These are phyloP conservation scores for Tetheella fluctuosa DNA, from an alignment of 2,888 invertebrate genomes.

Conservation along the genomic window DNA sequence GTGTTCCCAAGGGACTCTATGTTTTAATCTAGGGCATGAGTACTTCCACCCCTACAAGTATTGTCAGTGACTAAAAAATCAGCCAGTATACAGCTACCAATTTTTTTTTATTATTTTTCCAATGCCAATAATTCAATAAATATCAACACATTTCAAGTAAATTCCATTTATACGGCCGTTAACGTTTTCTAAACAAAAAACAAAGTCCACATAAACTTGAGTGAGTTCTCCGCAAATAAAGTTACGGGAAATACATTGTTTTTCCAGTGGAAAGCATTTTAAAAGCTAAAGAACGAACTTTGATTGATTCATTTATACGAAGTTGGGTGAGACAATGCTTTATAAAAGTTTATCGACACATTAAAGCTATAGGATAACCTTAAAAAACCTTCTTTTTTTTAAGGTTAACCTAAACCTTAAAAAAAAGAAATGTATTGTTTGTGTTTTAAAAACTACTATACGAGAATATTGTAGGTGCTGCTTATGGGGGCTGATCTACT, in stretches of 20 bases:
- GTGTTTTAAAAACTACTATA: no score
- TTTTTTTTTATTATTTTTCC: no score
- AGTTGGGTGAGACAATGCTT: neutral
- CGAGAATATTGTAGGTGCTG: no score
- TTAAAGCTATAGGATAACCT: neutral
- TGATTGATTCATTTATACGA: slow-evolving; percentile 11
- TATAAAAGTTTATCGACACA: neutral
- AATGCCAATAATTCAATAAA: neutral
- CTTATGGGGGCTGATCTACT: no score
- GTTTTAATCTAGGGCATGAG: no score
- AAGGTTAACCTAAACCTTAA: no score
- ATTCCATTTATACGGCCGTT: slow-evolving; percentile 3
- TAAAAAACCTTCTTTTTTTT: no score
- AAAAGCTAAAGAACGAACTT: neutral
- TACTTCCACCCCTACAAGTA: no score
- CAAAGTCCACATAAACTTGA: neutral
- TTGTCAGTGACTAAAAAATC: no score
- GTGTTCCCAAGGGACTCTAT: no score
- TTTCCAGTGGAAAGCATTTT: neutral
- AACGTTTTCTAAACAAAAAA: slow-evolving; percentile 4
- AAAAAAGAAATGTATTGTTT: no score
- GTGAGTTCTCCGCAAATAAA: neutral
- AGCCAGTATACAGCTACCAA: no score
- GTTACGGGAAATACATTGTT: slow-evolving; percentile 11
- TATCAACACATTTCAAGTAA: neutral